These are phyloP conservation scores for Hypotaenidia okinawae DNA, from an alignment of 2,797 vertebrate species.

Conservation along the genomic window DNA sequence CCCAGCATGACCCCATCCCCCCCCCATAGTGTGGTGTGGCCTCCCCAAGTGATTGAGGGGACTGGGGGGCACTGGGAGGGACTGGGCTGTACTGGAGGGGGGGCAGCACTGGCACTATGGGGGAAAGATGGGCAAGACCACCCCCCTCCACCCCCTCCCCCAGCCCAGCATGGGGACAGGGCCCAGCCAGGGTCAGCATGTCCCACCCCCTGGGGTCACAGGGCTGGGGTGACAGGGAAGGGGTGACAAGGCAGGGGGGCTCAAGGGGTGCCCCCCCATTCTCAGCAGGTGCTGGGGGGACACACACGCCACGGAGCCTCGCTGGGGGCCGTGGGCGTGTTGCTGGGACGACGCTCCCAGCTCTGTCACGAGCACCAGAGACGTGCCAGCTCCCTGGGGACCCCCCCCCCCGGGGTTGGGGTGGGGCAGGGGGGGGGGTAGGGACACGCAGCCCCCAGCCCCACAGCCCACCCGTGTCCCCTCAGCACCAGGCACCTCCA, in stretches of 20 bases:
- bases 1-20: too few relatives aligned
- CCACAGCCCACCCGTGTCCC: too few relatives aligned
- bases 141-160: neutral
- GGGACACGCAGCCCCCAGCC: neutral
- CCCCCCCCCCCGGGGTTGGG: too few relatives aligned
- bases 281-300: neutral
- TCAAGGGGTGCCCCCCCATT: neutral
- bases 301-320: too few relatives aligned
- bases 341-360: neutral
- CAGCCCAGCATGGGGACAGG: neutral
- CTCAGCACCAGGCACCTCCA: too few relatives aligned
- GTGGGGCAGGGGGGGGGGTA: too few relatives aligned
- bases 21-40: fast-evolving
- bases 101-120: neutral
- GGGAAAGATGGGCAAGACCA: too few relatives aligned
- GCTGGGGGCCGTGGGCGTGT: neutral
- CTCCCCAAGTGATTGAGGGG: neutral
- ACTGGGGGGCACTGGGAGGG: neutral
- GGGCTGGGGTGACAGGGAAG: neutral
- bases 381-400: neutral
- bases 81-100: neutral
- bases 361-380: neutral
- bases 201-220: neutral
- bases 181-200: too few relatives aligned
- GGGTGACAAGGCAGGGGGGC: neutral